Evolutionary conservation across 2,113 vertebrate genomes (phyloP), one percentile per base, ranked within the genome.

Genomic region (Promerops cafer): DNA sequence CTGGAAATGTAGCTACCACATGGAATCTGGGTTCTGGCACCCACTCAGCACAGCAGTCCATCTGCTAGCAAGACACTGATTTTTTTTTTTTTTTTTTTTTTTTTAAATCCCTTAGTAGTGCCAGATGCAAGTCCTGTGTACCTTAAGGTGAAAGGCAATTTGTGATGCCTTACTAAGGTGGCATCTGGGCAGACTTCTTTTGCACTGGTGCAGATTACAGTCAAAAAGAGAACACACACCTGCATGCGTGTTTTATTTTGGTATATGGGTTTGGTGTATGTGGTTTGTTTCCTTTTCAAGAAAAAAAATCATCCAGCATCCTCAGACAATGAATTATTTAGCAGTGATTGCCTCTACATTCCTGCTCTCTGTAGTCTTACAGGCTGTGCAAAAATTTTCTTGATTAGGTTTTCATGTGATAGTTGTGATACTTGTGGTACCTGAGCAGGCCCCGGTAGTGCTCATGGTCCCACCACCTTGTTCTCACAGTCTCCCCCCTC

Each of bases 31-130:
- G 37, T 94, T 97, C 96, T 97, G 96, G 93, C 93, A 93, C 91
- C 70, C 56, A 28, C 20, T 63, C 49, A 85, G 82, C 93, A 66
- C 92, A 90, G 83, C 94, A 94, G 83, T 98, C 96, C 97, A 95
- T 98, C 96, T 98, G 95, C 97, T 98, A 96, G 96, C 95, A 72
- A 98, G 96, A 83, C 83, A 10, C 84, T 93, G 87, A 76, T 93
- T 83, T 75, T 6, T 61, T 28, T 33, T 33, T 44, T 45, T 69
- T 39, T 21, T 59, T 56, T 49, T 68, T 2, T 69, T 39, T 21
- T 59, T 56, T 49, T 68, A 2, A 85, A 77, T 83, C 66, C 91
- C 81, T 95, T 94, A 97, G 95, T 97, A 97, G 97, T 95, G 56
- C 54, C 91, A 96, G 94, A 95, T 88, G 87, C 89, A 95, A 96